Base-by-base conservation (phyloP, 2,888 invertebrate species). In the Eupithecia exiguata region DNA sequence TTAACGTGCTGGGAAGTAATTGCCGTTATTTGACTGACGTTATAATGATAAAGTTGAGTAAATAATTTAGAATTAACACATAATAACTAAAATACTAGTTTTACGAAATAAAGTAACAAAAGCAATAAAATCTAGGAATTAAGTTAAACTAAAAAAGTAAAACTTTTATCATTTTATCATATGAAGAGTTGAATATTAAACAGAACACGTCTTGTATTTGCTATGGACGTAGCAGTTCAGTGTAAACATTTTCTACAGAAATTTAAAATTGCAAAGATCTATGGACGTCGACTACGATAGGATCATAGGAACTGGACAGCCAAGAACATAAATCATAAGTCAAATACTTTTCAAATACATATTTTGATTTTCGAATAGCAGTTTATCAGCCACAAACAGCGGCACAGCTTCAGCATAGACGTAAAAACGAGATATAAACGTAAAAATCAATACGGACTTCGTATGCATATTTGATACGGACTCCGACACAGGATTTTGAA, bases 381-480 rank as follows among this genome's bases (percentile, higher is more conserved):
- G 58, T 58, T 58, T 58, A 58, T 58, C 58, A 58, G 58, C 58
- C 58, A 25, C 25, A 25, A 58, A 58, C 58, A 25, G 58, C 53
- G 30, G 61, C 35, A 43, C 66, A 7, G 40, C 66, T 35, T 35
- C 62, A 9, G 62, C 62, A 67, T 25, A 21, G 53, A n/a, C n/a
- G n/a, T n/a, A n/a, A 68, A 35, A 40, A 5, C 30, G 16, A 38
- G 36, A 58, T 40, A 40, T 21, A 40, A 38, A 61, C 58, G 69
- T 38, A 49, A 72, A 69, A 73, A 71, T 74, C 71, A 74, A 74
- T 74, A 69, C 38, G 63, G 66, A 58, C 40, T 63, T 66, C 30
- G 18, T 25, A 69, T 74, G 53, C 61, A 74, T 71, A 69, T 66
- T 46, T 53, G 16, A 30, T 69, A 49, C 40, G 66, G 69, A 16